A percentile compares a stretch with the other conserved stretches of the same genome.
These are phyloP conservation scores for Lasiurus cinereus DNA, from an alignment of 2,113 vertebrate genomes.

Conservation along the genomic window DNA sequence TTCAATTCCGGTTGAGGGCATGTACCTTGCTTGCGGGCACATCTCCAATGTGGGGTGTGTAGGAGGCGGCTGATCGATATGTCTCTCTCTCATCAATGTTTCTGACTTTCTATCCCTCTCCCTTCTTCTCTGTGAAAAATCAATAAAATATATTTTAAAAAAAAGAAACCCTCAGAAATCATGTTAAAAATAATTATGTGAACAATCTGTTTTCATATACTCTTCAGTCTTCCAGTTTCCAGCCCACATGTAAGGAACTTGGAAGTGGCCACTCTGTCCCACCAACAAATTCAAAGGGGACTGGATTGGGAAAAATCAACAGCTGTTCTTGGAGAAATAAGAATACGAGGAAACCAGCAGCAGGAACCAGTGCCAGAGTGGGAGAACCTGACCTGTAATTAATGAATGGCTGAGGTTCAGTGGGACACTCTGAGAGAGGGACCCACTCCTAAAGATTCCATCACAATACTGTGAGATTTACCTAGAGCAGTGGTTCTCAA, in stretches of 20 bases:
- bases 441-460: background rate
- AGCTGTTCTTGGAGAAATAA: background rate
- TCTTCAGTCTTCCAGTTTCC: background rate
- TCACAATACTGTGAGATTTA: background rate
- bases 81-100: too few species aligned
- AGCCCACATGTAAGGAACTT: background rate
- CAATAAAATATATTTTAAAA: too few species aligned
- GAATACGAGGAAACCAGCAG: background rate
- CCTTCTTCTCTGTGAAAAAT: too few species aligned
- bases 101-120: too few species aligned
- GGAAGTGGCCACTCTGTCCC: background rate
- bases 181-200: constrained; percentile 45
- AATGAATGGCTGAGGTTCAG: background rate
- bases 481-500: too few species aligned
- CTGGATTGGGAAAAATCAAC: background rate
- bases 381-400: background rate
- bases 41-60: too few species aligned
- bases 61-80: too few species aligned
- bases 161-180: background rate
- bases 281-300: background rate
- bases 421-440: background rate
- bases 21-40: too few species aligned
- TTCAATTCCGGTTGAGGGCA: too few species aligned
- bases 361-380: background rate
- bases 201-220: constrained; percentile 45